A percentile compares a stretch with the other conserved stretches of the same genome.
These are phyloP conservation scores for Dicranocentrus wangi DNA, from an alignment of 2,888 invertebrate genomes.

Conservation along the genomic window DNA sequence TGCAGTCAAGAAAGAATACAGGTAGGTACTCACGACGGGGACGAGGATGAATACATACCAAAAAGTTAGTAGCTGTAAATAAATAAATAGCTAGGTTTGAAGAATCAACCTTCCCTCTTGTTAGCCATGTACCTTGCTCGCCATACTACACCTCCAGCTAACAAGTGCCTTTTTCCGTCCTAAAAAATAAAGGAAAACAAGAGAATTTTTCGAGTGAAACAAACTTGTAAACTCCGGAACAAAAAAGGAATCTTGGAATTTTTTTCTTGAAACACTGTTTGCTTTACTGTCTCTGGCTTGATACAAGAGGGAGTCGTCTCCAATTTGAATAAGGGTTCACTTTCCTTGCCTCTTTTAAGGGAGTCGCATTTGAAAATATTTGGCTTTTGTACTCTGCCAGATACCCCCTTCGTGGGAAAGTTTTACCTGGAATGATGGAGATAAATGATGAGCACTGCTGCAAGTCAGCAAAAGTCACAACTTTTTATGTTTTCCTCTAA, in stretches of 20 bases:
- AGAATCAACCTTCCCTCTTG: background rate
- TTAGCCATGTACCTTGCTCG: background rate
- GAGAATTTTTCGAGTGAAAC: conserved; percentile 36
- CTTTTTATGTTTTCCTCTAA: background rate
- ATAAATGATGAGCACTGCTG: conserved; percentile 36
- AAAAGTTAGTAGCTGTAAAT: conserved; percentile 28
- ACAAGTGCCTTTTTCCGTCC: conserved; percentile 33
- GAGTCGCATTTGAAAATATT: conserved; percentile 49
- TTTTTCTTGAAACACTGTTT: conserved; percentile 49
- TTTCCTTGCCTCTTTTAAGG: conserved; percentile 10
- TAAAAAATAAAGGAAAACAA: conserved; percentile 49
- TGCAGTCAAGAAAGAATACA: background rate
- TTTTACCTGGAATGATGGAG: conserved; percentile 11
- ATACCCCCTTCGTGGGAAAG: conserved; percentile 37
- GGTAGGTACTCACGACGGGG: conserved; percentile 6
- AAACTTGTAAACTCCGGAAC: conserved; percentile 33
- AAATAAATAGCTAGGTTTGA: conserved; percentile 44
- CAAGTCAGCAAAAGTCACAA: conserved; percentile 48
- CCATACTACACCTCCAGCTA: background rate
- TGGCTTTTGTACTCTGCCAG: conserved; percentile 14
- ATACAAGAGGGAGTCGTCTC: background rate
- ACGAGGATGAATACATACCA: background rate
- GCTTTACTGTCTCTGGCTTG: conserved; percentile 21
- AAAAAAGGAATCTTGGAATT: conserved; percentile 39
- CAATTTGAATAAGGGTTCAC: too few relatives aligned